These are phyloP conservation scores for Caenorhabditis japonica DNA, from an alignment of 2,888 invertebrate genomes.

Conservation along the genomic window DNA sequence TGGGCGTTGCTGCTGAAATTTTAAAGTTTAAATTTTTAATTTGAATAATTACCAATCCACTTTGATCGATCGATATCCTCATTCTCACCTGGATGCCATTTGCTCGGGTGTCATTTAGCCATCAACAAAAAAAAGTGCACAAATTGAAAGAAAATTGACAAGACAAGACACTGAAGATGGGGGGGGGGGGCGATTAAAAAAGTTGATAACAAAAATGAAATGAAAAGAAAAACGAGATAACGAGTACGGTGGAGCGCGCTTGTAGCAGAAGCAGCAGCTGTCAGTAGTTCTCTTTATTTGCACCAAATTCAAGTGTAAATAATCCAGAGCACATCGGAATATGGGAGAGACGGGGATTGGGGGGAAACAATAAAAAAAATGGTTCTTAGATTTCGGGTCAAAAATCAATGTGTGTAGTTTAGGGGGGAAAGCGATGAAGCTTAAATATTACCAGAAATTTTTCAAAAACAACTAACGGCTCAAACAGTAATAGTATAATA, in stretches of 20 bases:
- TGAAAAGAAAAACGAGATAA: neutral
- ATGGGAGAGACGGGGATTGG: neutral
- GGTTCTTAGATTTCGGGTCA: too few species aligned
- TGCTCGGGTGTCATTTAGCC: too few species aligned
- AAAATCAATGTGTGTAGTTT: too few species aligned
- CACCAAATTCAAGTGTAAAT: slow-evolving; percentile 2
- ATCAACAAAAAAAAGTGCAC: too few species aligned
- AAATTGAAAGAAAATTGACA: neutral
- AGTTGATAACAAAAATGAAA: neutral
- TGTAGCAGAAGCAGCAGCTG: neutral
- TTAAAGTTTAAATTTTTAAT: neutral
- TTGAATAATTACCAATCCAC: neutral
- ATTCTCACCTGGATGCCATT: too few species aligned
- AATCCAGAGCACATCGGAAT: slow-evolving; percentile 12
- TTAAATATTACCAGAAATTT: slow-evolving; percentile 1
- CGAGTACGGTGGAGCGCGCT: neutral
- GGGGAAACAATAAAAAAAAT: slow-evolving; percentile 13
- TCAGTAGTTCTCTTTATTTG: slow-evolving; percentile 20
- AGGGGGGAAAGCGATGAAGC: neutral
- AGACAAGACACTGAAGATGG: too few species aligned
- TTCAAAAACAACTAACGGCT: slow-evolving; percentile 42
- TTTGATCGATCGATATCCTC: too few species aligned
- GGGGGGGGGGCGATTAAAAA: neutral
- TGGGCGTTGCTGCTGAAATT: slow-evolving; percentile 35
- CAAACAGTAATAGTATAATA: too few species aligned